Conservation (phyloP, 2,113 vertebrate genomes). For the Neopipo cinnamomea region DNA sequence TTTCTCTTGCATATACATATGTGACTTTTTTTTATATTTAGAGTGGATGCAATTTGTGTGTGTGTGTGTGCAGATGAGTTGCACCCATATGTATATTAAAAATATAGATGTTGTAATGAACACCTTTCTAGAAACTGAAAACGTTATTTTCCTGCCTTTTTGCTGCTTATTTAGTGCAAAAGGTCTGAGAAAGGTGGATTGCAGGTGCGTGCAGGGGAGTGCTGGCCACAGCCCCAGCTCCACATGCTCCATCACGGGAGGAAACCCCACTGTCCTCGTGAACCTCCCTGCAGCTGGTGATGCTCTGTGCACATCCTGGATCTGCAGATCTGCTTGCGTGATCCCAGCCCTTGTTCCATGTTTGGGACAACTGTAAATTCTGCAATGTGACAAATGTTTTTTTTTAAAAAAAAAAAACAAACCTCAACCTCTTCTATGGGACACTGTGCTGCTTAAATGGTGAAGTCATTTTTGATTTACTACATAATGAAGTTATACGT, state of each 20-base stretch:
- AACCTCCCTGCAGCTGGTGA: neutral
- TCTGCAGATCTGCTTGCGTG: neutral
- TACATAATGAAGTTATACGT: neutral
- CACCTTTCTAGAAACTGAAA: neutral
- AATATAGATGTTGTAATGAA: neutral
- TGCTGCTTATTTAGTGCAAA: neutral
- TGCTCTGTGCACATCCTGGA: neutral
- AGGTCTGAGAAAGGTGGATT: neutral
- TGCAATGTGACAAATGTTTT: neutral
- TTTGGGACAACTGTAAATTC: neutral
- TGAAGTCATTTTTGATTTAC: conserved; percentile 42
- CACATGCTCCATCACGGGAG: accelerated
- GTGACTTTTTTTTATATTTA: neutral
- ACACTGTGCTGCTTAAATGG: neutral
- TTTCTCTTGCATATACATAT: accelerated
- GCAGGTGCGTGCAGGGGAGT: neutral
- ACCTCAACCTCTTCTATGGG: neutral
- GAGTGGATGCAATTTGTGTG: neutral
- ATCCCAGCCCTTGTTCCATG: neutral
- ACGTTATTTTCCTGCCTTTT: accelerated
- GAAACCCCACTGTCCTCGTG: accelerated
- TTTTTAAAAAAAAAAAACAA: neutral
- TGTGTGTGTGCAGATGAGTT: neutral
- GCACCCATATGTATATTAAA: neutral
- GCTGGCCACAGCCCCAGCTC: neutral